These are phyloP conservation scores for Macrotrachela quadricornifera DNA, from an alignment of 1,140 invertebrate species.

Conservation along the genomic window DNA sequence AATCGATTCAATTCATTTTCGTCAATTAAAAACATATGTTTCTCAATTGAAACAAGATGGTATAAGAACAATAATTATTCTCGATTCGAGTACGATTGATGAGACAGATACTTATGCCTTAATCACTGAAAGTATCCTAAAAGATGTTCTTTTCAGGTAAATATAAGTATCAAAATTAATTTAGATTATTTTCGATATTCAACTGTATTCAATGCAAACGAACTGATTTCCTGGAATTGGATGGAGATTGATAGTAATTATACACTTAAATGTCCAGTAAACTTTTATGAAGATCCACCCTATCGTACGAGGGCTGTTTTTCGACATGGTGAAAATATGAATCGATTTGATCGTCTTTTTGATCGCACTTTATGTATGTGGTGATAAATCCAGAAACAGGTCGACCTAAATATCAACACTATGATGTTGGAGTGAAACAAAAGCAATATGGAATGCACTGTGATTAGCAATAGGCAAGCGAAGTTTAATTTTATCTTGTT, in stretches of 20 bases:
- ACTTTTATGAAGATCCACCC: conserved; percentile 38
- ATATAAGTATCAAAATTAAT: not conserved
- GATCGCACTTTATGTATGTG: conserved; percentile 23
- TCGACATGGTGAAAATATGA: not conserved
- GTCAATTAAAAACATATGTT: conserved; percentile 17
- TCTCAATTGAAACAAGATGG: conserved; percentile 17
- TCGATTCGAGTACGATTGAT: conserved; percentile 17
- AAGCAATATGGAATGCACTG: conserved; percentile 31
- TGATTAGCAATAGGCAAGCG: conserved; percentile 14
- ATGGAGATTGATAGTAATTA: not conserved
- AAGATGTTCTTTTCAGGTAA: not conserved
- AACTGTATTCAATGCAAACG: conserved; percentile 5
- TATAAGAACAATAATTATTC: conserved; percentile 21
- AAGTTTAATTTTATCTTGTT: conserved; percentile 52
- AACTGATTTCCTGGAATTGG: conserved; percentile 8
- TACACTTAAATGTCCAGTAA: conserved; percentile 42
- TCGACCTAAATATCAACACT: not conserved
- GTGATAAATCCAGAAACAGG: not conserved
- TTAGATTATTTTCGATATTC: conserved; percentile 43
- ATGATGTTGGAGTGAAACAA: conserved; percentile 12
- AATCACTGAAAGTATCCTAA: not conserved
- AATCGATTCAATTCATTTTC: conserved; percentile 15
- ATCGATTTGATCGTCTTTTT: conserved; percentile 10
- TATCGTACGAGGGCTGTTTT: not conserved
- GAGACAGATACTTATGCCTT: conserved; percentile 10